Conservation (phyloP, 2,888 invertebrate species). For the Sacculina carcini region DNA sequence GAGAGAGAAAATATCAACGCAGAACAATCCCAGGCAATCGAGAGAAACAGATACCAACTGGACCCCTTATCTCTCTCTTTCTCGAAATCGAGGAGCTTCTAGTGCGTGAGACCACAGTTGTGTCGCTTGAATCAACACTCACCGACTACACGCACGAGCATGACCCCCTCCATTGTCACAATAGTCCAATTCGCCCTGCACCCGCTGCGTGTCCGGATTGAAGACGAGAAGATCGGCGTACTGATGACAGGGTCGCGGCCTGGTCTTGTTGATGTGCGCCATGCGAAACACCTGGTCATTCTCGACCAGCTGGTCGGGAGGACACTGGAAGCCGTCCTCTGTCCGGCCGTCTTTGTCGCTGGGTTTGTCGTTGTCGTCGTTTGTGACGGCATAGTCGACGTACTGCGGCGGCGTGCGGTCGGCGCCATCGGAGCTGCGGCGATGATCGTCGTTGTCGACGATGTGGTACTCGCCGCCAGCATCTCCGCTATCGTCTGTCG, state of each 20-base stretch:
- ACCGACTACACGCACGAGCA: no score
- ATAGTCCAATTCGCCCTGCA: conserved; percentile 65
- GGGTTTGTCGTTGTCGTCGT: background rate
- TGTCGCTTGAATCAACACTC: no score
- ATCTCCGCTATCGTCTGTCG: no score
- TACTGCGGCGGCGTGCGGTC: no score
- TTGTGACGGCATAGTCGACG: background rate
- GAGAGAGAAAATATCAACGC: background rate
- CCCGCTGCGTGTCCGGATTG: conserved; percentile 27
- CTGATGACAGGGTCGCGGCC: conserved; percentile 61
- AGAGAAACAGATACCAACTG: no score
- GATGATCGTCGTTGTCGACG: no score
- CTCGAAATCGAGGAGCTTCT: no score
- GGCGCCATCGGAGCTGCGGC: no score
- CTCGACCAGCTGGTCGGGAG: background rate
- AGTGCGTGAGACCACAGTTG: background rate
- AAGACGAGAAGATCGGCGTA: conserved; percentile 35
- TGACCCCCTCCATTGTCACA: conserved; percentile 59
- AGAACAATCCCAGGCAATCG: no score
- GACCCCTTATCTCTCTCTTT: no score
- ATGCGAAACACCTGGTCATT: conserved; percentile 14
- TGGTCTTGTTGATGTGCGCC: conserved; percentile 31
- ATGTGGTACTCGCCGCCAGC: no score
- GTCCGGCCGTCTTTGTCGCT: background rate
- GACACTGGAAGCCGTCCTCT: background rate